Evolutionary conservation across 2,888 invertebrate species (phyloP).

Genomic region (Cataglyphis livida): DNA sequence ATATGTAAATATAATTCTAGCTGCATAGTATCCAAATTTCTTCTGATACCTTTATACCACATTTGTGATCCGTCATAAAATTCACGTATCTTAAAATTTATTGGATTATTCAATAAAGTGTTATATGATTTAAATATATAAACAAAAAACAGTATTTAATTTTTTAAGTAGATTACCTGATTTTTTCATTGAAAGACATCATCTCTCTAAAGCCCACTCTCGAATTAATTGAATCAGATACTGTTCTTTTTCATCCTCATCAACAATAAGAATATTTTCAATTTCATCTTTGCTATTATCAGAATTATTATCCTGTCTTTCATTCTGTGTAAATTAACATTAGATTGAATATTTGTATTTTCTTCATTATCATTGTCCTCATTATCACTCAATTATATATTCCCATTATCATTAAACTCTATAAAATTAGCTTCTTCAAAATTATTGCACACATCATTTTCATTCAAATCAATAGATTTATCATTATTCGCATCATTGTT

Average conservation of each 20-base stretch:
- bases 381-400: background rate
- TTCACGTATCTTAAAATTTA: background rate
- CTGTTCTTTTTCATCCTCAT: background rate
- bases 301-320: background rate
- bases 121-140: background rate
- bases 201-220: constrained; percentile 1
- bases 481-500: constrained; percentile 1
- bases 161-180: background rate
- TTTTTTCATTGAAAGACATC: background rate
- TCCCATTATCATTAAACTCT: background rate
- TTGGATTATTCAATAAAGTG: background rate
- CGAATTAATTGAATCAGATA: background rate
- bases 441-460: background rate
- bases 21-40: background rate
- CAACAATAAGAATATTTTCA: background rate
- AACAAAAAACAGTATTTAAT: background rate
- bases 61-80: background rate
- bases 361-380: background rate
- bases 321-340: background rate
- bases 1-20: background rate
- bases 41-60: background rate
- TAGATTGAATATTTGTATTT: background rate
- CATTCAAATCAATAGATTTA: background rate
- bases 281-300: background rate
- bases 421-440: background rate